Evolutionary conservation across 2,797 vertebrate species (phyloP), one percentile per base, ranked within the genome.

Genomic region (Trachops cirrhosus): DNA sequence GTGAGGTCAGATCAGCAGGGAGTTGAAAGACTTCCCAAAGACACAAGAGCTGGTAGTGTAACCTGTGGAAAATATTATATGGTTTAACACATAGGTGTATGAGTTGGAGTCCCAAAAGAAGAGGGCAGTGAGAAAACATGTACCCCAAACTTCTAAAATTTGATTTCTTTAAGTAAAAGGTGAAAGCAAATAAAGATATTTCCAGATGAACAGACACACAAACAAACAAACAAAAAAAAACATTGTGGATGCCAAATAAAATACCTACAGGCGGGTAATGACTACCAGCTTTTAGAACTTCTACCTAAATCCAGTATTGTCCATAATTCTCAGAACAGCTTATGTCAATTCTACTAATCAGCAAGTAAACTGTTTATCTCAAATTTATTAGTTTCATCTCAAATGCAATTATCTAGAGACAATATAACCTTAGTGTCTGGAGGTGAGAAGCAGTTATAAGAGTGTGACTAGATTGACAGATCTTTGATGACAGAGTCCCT

Each of bases 231-330:
- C 8, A 83, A 16, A 80, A 79, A 71, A n/a, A 6, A 9, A 4
- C 7, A 39, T 5, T 26, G 2, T 41, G 8, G 14, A 74, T 54
- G 3, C 4, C 64, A 87, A 50, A 67, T 77, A 92, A 57, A 95
- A 90, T 46, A 87, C 21, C 21, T 64, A 48, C 9, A 68, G 54
- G 10, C 46, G 26, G 70, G 10, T 68, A 57, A 83, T 46, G 68
- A 95, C 59, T 44, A 41, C 8, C 34, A 64, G 39, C 41, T 90
- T 97, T 85, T 41, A 78, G 29, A 96, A 89, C 32, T 46, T 70
- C 90, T 32, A 59, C 46, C 52, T 85, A 90, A 96, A 57, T 19
- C 9, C 88, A 88, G 88, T 44, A 57, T 24, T 78, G 11, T n/a
- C 19, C 48, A 41, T 77, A 89, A 41, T 73, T 67, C 24, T 18